Evolutionary conservation across 2,888 invertebrate genomes (phyloP), one percentile per base, ranked within the genome.

Genomic region (Meta bourneti): DNA sequence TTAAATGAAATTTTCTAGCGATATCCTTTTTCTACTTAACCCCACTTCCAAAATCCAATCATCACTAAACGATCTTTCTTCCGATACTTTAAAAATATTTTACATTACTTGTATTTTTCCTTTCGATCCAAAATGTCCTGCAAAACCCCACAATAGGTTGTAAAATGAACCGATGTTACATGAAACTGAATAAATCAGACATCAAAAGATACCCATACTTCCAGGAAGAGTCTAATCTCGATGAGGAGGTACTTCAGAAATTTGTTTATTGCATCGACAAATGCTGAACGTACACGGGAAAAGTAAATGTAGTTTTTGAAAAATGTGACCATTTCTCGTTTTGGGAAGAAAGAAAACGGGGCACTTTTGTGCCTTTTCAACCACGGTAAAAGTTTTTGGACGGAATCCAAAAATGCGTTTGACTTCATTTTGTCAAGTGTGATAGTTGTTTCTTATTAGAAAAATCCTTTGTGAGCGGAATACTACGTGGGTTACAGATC

Each of bases 301-400:
- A 69, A 82, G 20, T 49, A 13, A 71, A 34, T 34, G 34, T 54
- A 54, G 75, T 75, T 54, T 84, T 84, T 54, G 16, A 74, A 75
- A 61, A 75, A 74, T 84, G 52, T 75, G 48, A 75, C 54, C 84
- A 84, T 84, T 84, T 52, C 61, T 75, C 52, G 61, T 72, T 75
- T 75, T 84, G 19, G 61, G 16, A 61, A 61, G 51, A 74, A 49
- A 83, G 72, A 83, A 48, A 84, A 48, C 9, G 48, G 74, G 74
- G 74, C 84, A 72, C 51, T 74, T 84, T 84, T 20, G 84, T 49
- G 54, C 52, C 74, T 54, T 84, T 84, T 84, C 74, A 19, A 20
- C 83, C 19, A 11, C 20, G 74, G 54, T 74, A 83, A 84, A 84
- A 84, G 54, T 84, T 54, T 20, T 54, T 84, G 84, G 84, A 84